Evolutionary conservation across 2,888 invertebrate species (phyloP), one percentile per base, ranked within the genome.

Genomic region (Heliothis peltigera): DNA sequence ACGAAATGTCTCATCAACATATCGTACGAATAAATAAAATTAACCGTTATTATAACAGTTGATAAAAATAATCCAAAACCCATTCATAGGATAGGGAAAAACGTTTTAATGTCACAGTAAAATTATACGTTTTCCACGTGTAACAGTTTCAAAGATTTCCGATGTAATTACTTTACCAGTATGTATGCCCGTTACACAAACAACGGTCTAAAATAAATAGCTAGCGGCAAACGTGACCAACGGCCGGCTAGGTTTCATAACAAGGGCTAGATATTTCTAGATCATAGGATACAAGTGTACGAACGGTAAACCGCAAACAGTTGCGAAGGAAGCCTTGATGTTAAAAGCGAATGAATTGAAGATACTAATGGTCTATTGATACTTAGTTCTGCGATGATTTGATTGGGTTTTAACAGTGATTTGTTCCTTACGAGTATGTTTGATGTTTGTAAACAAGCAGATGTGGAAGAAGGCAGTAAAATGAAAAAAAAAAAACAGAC

Each of bases 241-340:
- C 70, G 69, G 76, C 71, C 80, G 84, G 83, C 86, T 83, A 74
- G 71, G 77, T 92, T 92, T 92, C 92, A 91, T 86, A 92, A 92
- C 91, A 91, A 87, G 82, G 76, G 77, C 80, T 81, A 80, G 87
- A 86, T 92, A 91, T 91, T 92, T 91, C 88, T 87, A 90, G 89
- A 88, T 85, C 79, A 79, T 84, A 84, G 86, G 84, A 87, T 87
- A 84, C 84, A 83, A 83, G 81, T 84, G 83, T 72, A 72, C 61
- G 49, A 69, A 79, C 74, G 64, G 73, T 75, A 72, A 84, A 88
- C 91, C 80, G 81, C 90, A 87, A 81, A 66, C 63, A 72, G 73
- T 77, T 62, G 77, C 54, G 52, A 64, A 44, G 56, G 62, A 52
- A 77, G 53, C 66, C 76, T 54, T 52, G 60, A 57, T 66, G 66